Percentiles rank a stretch among this genome's conserved stretches.
Conservation (phyloP, 2,888 invertebrate species). For the Atrina japonica region DNA sequence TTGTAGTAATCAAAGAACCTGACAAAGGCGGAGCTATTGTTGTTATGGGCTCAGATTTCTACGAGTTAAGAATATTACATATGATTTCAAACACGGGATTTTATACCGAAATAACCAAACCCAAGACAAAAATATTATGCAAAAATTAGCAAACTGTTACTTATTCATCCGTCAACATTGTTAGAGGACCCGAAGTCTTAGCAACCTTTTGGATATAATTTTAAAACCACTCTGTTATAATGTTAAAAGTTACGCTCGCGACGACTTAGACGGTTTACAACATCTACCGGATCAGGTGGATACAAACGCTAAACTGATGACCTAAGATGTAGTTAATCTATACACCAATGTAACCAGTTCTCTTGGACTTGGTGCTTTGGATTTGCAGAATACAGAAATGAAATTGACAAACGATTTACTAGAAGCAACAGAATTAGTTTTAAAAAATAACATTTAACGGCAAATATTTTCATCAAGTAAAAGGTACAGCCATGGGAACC, state of each 20-base stretch:
- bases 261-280: too few species aligned
- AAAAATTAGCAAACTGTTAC: not conserved
- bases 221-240: too few species aligned
- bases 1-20: too few species aligned
- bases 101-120: not conserved
- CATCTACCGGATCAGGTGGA: not conserved
- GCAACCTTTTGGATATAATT: too few species aligned
- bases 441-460: too few species aligned
- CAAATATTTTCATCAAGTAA: too few species aligned
- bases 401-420: too few species aligned
- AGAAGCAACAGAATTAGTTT: too few species aligned
- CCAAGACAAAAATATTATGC: not conserved
- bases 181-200: not conserved
- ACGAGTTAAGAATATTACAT: not conserved
- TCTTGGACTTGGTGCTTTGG: not conserved
- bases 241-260: too few species aligned
- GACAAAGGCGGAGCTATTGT: too few species aligned
- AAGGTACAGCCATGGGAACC: too few species aligned
- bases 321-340: constrained; percentile 2
- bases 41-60: not conserved
- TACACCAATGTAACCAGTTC: not conserved
- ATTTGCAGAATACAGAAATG: not conserved
- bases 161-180: not conserved
- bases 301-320: not conserved
- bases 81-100: not conserved